Evolutionary conservation across 2,797 vertebrate genomes (phyloP), one percentile per base, ranked within the genome.

Genomic region (Monodelphis domestica): DNA sequence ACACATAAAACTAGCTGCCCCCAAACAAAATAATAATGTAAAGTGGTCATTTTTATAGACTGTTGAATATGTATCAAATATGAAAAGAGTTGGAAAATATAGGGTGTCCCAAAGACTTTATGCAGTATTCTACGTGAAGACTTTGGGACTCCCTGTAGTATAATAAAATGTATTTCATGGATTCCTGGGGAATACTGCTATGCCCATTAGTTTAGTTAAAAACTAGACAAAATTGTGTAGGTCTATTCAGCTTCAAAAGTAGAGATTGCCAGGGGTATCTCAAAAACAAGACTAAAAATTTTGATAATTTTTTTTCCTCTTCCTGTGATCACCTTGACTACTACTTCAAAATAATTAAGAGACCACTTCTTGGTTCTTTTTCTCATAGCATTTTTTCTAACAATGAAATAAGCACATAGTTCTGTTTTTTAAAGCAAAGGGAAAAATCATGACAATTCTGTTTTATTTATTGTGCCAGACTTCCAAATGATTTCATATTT

Each of bases 321-420:
- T 94, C 90, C 50, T 94, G 15, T 95, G 94, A 91, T 52, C 55
- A 54, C 53, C 87, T 93, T 94, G 70, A 91, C 6, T 97, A 96
- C 95, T 70, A 95, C 91, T 89, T 94, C 94, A 94, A 96, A 97
- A 94, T 90, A 94, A 96, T 92, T 10, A n/a, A 93, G 53, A 89
- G 30, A 55, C 28, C 91, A 0, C 57, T 78, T 94, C 87, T 88
- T 90, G 15, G 21, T 94, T 91, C 0, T 90, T 93, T 78, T 54
- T n/a, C 91, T 96, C 93, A n/a, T 88, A 94, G 92, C 53, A 59
- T 45, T 88, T 96, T 88, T 94, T 93, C 89, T 91, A 12, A 38
- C 63, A 63, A 78, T 90, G 15, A 88, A 33, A 88, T 53, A 52
- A 53, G 4, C 3, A 84, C 70, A 50, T 78, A 78, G 21, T 45